Percentiles rank a stretch among this genome's conserved stretches.
phyloP scores from a whole-genome alignment of 2,113 vertebrate genomes.

The Esox niger region DNA sequence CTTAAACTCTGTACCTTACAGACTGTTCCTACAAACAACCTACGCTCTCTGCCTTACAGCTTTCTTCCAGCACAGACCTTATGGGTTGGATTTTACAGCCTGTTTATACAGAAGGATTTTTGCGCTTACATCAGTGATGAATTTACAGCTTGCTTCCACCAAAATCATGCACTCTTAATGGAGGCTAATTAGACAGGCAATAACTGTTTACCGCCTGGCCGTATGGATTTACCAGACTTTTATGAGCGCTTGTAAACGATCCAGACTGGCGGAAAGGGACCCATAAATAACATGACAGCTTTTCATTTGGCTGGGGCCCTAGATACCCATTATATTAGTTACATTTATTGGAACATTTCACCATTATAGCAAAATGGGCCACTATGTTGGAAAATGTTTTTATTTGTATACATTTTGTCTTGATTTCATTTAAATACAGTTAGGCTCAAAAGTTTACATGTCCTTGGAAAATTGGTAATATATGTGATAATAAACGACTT shows the following conservation, averaged over 20 bases:
- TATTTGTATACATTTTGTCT: too few relatives aligned
- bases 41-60: too few relatives aligned
- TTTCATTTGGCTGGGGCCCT: not conserved
- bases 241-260: constrained; percentile 9
- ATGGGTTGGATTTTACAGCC: too few relatives aligned
- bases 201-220: constrained; percentile 2
- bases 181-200: constrained; percentile 8
- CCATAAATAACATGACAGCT: not conserved
- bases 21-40: too few relatives aligned
- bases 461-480: too few relatives aligned
- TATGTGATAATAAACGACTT: too few relatives aligned
- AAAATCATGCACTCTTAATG: not conserved
- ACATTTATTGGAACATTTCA: not conserved
- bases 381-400: not conserved
- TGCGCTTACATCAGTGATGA: not conserved
- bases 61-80: too few relatives aligned
- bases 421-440: too few relatives aligned
- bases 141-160: not conserved
- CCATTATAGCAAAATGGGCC: not conserved
- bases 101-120: too few relatives aligned
- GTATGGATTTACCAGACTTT: constrained; percentile 3
- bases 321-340: not conserved
- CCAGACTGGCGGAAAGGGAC: not conserved
- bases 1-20: too few relatives aligned
- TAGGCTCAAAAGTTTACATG: too few relatives aligned